Conservation (phyloP, 2,888 invertebrate genomes). For the Drymonia ruficornis region DNA sequence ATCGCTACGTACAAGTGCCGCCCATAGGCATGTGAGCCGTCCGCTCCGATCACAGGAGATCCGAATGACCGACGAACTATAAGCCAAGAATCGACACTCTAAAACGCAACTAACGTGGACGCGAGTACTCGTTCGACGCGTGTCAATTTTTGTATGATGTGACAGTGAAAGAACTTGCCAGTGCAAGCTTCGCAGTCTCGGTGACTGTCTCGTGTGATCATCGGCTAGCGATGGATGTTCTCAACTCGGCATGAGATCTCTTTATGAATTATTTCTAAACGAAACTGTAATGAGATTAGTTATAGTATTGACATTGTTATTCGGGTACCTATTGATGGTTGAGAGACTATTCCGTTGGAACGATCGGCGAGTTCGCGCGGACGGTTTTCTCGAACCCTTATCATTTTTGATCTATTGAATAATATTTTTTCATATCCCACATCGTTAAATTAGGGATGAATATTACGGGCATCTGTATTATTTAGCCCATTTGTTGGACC, state of each 20-base stretch:
- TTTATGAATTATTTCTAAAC: constrained; percentile 77
- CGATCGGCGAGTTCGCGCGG: constrained; percentile 65
- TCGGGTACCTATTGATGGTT: constrained; percentile 79
- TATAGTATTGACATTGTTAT: constrained; percentile 84
- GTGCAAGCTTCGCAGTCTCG: constrained; percentile 78
- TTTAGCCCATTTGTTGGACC: constrained; percentile 86
- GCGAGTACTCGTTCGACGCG: constrained; percentile 55
- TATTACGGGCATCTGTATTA: constrained; percentile 85
- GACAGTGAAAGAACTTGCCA: constrained; percentile 60
- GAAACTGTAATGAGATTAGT: constrained; percentile 84
- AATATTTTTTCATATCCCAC: constrained; percentile 85
- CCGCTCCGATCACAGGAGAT: constrained; percentile 72
- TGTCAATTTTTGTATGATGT: constrained; percentile 77
- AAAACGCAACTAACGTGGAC: constrained; percentile 57
- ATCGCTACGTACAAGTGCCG: constrained; percentile 98
- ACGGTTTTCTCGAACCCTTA: constrained; percentile 80
- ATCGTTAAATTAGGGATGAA: constrained; percentile 85
- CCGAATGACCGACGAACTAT: constrained; percentile 74
- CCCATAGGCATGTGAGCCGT: constrained; percentile 90
- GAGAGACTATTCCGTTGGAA: constrained; percentile 78
- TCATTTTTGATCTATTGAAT: constrained; percentile 84
- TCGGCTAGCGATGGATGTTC: constrained; percentile 64
- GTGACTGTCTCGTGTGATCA: constrained; percentile 80
- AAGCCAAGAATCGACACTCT: constrained; percentile 68
- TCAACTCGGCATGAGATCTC: constrained; percentile 74